phyloP scores from a whole-genome alignment of 2,113 vertebrate genomes.

The Madoqua kirkii region DNA sequence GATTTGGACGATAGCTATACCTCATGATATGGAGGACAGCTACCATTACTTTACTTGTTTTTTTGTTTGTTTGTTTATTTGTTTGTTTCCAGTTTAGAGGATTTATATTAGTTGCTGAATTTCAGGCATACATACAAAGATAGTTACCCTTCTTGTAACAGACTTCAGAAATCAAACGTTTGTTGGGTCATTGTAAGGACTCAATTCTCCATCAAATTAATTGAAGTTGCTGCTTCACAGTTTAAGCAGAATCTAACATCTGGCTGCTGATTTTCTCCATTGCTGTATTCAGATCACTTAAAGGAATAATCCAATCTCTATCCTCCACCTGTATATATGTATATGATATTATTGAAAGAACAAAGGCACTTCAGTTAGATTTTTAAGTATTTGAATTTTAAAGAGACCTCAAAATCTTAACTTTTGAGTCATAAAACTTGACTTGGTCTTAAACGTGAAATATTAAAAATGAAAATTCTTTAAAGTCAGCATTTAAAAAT shows the following conservation, averaged over 20 bases:
- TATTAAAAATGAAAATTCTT: not conserved
- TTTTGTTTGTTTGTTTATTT: no score
- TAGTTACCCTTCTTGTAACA: constrained; percentile 49
- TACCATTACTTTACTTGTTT: not conserved
- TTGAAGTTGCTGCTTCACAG: constrained; percentile 81
- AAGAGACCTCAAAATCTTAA: not conserved
- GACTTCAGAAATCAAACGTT: constrained; percentile 81
- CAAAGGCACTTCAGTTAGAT: not conserved
- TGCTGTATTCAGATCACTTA: not conserved
- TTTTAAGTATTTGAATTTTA: not conserved
- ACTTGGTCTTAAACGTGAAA: not conserved
- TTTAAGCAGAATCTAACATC: constrained; percentile 81
- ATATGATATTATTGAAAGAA: not conserved
- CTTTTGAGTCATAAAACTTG: not conserved
- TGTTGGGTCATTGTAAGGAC: constrained; percentile 77
- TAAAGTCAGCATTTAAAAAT: not conserved
- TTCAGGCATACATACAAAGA: not conserved
- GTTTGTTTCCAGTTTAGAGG: not conserved
- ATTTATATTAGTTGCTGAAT: not conserved
- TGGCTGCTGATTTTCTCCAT: not conserved
- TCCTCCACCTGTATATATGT: not conserved
- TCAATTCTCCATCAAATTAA: constrained; percentile 80
- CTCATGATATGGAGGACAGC: not conserved
- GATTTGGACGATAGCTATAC: not conserved
- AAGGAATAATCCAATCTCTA: not conserved